Base-by-base conservation (phyloP, 1,140 invertebrate genomes). In the Acromyrmex heyeri region DNA sequence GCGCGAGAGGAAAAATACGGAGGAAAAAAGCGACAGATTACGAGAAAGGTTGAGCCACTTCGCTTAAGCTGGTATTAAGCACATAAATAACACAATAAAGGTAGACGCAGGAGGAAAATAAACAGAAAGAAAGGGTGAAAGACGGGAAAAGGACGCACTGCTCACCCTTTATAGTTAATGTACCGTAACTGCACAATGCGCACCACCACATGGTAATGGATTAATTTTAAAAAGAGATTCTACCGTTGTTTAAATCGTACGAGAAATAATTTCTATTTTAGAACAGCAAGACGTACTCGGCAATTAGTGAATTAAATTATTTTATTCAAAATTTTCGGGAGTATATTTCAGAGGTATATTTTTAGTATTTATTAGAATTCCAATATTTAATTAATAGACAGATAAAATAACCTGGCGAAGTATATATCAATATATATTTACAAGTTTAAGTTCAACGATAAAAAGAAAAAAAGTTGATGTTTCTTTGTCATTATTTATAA, bases 21-120 rank as follows among this genome's bases (percentile, higher is more conserved):
- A 89, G 62, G 86, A 86, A 93, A 91, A 81, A 73, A 82, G 61
- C 59, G 70, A 91, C 88, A 88, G 90, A 93, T 93, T 93, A 85
- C 87, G 87, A 91, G 90, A 89, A 93, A 93, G 65, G 88, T 91
- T 91, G 85, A 90, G 81, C 69, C 86, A 91, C 82, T 91, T 83
- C 34, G 73, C 89, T 88, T 90, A 90, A 86, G 87, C 91, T 89
- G 91, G 93, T 92, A 93, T 93, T 93, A 93, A 93, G 86, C 93
- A 90, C 90, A 92, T 92, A 92, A 92, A 92, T 92, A 91, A 92
- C 89, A 90, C 86, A 87, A 90, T 88, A 91, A 88, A 90, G 82
- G 87, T 70, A 72, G 76, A 87, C 85, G 30, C 59, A 38, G 53
- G 77, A 81, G 72, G 59, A 59, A 88, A 67, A 79, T 75, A 67